These are phyloP conservation scores for Trichoplusia ni DNA, from an alignment of 1,140 invertebrate genomes.

Conservation along the genomic window DNA sequence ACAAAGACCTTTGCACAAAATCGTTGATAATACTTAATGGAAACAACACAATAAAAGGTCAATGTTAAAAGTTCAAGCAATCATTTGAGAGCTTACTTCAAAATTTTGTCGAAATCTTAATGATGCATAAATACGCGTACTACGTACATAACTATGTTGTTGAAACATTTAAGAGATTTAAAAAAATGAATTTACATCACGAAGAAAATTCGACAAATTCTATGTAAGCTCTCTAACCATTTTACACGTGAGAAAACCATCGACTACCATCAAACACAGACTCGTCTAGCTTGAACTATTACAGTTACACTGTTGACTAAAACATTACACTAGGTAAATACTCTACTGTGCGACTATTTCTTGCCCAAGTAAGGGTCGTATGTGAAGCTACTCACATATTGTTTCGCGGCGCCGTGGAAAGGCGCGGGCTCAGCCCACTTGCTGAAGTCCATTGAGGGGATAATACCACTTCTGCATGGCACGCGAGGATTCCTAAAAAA, in stretches of 20 bases:
- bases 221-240: too few relatives aligned
- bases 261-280: too few relatives aligned
- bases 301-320: conserved; percentile 24
- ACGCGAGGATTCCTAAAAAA: conserved; percentile 92
- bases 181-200: too few relatives aligned
- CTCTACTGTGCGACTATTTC: conserved; percentile 70
- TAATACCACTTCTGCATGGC: conserved; percentile 92
- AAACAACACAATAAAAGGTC: conserved; percentile 12
- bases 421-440: conserved; percentile 90
- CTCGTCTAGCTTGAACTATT: conserved; percentile 9
- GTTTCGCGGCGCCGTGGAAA: conserved; percentile 77
- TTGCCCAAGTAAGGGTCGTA: conserved; percentile 83
- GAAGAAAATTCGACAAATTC: too few relatives aligned
- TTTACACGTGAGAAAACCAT: too few relatives aligned
- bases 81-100: too few relatives aligned
- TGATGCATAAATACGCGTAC: too few relatives aligned
- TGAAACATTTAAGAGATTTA: background rate
- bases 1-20: conserved; percentile 12
- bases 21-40: background rate
- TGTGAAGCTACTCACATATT: conserved; percentile 86
- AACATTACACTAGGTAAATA: conserved; percentile 36
- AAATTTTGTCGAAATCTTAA: too few relatives aligned
- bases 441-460: conserved; percentile 92
- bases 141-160: too few relatives aligned
- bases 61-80: conserved; percentile 29